Percentiles rank a stretch among this genome's conserved stretches.
Evolutionary conservation across 92 coral and sea anemone genomes (phyloP).

Genomic region (Porites evermanni): DNA sequence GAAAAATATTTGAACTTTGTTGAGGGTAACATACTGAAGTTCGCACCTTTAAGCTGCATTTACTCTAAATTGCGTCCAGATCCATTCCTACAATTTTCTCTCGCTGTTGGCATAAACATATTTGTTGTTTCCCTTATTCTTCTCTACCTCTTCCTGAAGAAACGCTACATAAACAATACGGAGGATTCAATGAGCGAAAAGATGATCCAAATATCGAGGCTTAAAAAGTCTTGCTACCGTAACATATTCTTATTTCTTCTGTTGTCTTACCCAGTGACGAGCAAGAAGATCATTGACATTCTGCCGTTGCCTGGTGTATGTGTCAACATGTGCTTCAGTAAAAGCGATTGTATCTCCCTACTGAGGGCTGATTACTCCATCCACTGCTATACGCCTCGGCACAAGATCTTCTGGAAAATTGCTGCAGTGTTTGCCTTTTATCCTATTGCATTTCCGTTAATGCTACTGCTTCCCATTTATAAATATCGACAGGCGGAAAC

Average conservation of each 20-base stretch:
- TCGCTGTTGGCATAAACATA: slow-evolving; percentile 4
- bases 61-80: slow-evolving; percentile 2
- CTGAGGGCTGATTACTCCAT: slow-evolving; percentile 31
- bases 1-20: slow-evolving; percentile 37
- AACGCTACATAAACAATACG: neutral
- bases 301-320: slow-evolving; percentile 24
- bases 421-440: slow-evolving; percentile 14
- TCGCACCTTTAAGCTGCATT: slow-evolving; percentile 28
- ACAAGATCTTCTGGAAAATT: slow-evolving; percentile 11
- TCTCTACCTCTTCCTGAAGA: slow-evolving; percentile 7
- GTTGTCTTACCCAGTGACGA: slow-evolving; percentile 8
- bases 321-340: neutral
- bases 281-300: slow-evolving; percentile 26
- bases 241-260: slow-evolving; percentile 33
- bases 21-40: slow-evolving; percentile 50
- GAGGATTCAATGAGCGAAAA: neutral
- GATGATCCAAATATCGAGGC: neutral
- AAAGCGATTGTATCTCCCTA: slow-evolving; percentile 14
- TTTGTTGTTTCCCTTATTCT: slow-evolving; percentile 2
- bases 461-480: slow-evolving; percentile 4
- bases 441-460: slow-evolving; percentile 12
- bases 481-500: neutral
- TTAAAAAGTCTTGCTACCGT: slow-evolving; percentile 13
- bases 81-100: slow-evolving; percentile 14
- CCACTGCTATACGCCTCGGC: slow-evolving; percentile 10